Percentiles rank a stretch among this genome's conserved stretches.
Evolutionary conservation across 2,888 invertebrate genomes (phyloP).

Genomic region (Apamea crenata): DNA sequence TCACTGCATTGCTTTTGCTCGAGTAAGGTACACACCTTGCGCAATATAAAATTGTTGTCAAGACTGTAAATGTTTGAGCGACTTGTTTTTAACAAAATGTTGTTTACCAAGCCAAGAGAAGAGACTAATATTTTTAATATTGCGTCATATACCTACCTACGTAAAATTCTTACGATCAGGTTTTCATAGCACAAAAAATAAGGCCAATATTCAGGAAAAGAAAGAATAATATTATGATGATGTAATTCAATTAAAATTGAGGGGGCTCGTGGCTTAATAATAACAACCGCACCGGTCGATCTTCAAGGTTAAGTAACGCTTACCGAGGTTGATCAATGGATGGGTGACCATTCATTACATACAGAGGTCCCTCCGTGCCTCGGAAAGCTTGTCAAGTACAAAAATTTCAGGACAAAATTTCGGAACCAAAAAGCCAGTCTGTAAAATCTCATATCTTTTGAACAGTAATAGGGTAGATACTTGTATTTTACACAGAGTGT

Average conservation of each 20-base stretch:
- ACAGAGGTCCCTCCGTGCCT: background rate
- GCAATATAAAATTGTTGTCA: slow-evolving; percentile 42
- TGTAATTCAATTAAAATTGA: background rate
- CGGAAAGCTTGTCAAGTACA: background rate
- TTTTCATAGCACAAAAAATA: too few relatives aligned
- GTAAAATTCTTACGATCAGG: background rate
- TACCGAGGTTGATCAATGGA: background rate
- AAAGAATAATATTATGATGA: background rate
- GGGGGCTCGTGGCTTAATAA: background rate
- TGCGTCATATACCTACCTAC: background rate
- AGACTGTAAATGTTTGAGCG: slow-evolving; percentile 23
- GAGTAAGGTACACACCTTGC: slow-evolving; percentile 27
- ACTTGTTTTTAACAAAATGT: slow-evolving; percentile 29
- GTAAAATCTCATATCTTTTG: too few relatives aligned
- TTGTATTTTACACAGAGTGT: too few relatives aligned
- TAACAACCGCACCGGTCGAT: background rate
- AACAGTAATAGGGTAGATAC: too few relatives aligned
- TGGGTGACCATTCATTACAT: background rate
- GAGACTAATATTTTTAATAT: background rate
- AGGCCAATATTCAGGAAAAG: background rate
- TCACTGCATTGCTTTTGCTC: slow-evolving; percentile 40
- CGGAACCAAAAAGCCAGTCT: too few relatives aligned
- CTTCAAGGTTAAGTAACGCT: background rate
- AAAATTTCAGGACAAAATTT: too few relatives aligned
- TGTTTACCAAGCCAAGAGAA: background rate